phyloP scores from a whole-genome alignment of 1,140 invertebrate genomes.

The Microplitis mediator region DNA sequence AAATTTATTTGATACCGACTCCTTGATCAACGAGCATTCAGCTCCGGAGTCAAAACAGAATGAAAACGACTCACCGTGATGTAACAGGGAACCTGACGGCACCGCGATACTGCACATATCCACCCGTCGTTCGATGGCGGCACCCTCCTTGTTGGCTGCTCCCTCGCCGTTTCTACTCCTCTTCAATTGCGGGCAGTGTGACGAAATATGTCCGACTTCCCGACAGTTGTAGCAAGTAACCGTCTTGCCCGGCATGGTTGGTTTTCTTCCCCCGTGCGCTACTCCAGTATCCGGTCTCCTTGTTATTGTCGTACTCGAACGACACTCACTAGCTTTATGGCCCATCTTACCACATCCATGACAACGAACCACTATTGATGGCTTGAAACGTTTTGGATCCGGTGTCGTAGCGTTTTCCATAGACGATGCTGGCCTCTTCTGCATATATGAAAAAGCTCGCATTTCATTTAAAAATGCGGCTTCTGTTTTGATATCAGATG shows the following conservation, averaged over 20 bases:
- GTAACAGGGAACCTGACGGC: background rate
- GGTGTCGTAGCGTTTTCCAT: background rate
- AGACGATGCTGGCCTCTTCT: background rate
- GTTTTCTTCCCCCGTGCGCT: background rate
- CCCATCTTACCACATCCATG: background rate
- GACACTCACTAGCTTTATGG: background rate
- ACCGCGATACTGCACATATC: background rate
- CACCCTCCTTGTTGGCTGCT: background rate
- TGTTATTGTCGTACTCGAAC: background rate
- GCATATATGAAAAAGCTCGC: background rate
- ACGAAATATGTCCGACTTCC: constrained; percentile 2
- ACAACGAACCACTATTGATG: background rate
- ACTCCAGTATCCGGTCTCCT: too few species aligned
- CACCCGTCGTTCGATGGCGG: background rate
- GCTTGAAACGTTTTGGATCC: background rate
- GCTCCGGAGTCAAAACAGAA: constrained; percentile 32
- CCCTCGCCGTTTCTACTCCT: background rate
- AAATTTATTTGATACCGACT: constrained; percentile 18
- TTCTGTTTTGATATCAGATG: background rate
- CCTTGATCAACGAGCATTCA: constrained; percentile 29
- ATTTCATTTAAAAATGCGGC: background rate
- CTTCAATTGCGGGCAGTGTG: background rate
- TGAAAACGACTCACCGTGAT: constrained; percentile 24
- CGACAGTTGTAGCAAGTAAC: constrained; percentile 17
- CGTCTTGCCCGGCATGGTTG: background rate